A percentile compares a stretch with the other conserved stretches of the same genome.
These are phyloP conservation scores for Etheostoma spectabile DNA, from an alignment of 2,113 vertebrate genomes.

Conservation along the genomic window DNA sequence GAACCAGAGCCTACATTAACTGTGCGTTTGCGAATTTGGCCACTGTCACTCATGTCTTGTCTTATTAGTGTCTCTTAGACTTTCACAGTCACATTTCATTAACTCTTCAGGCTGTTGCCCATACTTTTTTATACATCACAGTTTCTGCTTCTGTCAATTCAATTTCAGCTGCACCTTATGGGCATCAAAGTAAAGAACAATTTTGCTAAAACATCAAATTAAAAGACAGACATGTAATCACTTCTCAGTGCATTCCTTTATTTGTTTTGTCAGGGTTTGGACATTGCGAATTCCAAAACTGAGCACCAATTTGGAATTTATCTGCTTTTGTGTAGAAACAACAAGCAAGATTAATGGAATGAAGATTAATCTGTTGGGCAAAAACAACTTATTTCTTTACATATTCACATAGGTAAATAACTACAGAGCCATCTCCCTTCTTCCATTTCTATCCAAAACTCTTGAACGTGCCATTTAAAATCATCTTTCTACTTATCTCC, in stretches of 20 bases:
- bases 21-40: slow-evolving; percentile 28
- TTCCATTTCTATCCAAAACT: too few species aligned
- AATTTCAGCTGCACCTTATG: slow-evolving; percentile 25
- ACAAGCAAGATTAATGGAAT: neutral
- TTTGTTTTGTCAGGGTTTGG: neutral
- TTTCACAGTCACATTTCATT: slow-evolving; percentile 68
- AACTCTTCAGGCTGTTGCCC: slow-evolving; percentile 29
- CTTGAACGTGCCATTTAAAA: too few species aligned
- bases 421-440: too few species aligned
- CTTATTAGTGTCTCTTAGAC: slow-evolving; percentile 38
- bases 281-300: neutral
- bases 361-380: neutral
- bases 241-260: neutral
- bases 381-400: neutral
- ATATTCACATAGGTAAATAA: too few species aligned
- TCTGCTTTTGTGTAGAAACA: neutral
- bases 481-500: too few species aligned
- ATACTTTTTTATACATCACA: slow-evolving; percentile 1
- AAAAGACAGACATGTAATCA: slow-evolving; percentile 16
- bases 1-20: slow-evolving; percentile 25
- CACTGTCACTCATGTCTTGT: slow-evolving; percentile 11
- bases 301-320: neutral
- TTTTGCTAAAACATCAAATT: neutral
- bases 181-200: slow-evolving; percentile 23
- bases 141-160: slow-evolving; percentile 49